Evolutionary conservation across 2,113 vertebrate genomes (phyloP).

Genomic region (Chloroceryle aenea): DNA sequence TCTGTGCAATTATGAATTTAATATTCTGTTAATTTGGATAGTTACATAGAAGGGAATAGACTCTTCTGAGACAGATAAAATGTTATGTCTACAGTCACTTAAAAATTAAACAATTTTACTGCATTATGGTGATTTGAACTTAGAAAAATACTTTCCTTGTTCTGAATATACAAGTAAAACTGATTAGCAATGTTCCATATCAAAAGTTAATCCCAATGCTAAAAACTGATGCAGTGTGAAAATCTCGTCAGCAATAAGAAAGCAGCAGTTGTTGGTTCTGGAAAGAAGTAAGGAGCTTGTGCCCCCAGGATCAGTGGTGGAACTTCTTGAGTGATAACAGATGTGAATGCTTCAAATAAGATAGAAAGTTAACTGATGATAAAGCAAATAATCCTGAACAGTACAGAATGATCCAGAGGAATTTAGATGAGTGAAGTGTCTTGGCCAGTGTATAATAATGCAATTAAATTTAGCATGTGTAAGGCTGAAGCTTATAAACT

Average conservation of each 20-base stretch:
- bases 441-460: neutral
- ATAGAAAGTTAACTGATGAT: neutral
- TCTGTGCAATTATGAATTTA: neutral
- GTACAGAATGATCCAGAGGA: neutral
- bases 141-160: neutral
- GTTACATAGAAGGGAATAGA: neutral
- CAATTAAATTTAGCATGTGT: neutral
- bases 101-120: neutral
- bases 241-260: neutral
- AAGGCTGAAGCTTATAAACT: neutral
- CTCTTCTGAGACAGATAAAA: neutral
- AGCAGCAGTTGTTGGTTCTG: neutral
- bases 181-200: neutral
- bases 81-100: neutral
- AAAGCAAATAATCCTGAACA: neutral
- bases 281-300: neutral
- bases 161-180: neutral
- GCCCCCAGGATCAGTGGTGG: neutral
- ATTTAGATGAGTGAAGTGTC: neutral
- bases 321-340: neutral
- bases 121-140: neutral
- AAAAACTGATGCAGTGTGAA: neutral
- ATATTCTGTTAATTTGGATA: neutral
- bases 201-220: neutral
- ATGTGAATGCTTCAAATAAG: neutral